Evolutionary conservation across 2,797 vertebrate species (phyloP).

Genomic region (Syngnathus acus): DNA sequence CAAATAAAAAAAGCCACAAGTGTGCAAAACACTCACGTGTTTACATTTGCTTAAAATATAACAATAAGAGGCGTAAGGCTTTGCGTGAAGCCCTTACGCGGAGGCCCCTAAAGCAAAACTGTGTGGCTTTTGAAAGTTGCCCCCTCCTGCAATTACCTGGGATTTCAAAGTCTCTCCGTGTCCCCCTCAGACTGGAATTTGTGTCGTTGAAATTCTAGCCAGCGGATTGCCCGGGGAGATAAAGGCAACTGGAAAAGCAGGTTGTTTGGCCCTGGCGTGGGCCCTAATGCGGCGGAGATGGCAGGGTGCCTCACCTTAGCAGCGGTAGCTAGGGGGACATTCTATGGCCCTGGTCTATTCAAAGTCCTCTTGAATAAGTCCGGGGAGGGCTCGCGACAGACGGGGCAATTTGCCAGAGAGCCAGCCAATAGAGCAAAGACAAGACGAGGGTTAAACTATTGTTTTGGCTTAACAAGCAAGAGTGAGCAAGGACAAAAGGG

Average conservation of each 20-base stretch:
- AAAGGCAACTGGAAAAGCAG: conserved; percentile 74
- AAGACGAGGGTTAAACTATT: conserved; percentile 73
- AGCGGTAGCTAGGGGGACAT: conserved; percentile 71
- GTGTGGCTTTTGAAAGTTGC: conserved; percentile 34
- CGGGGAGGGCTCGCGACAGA: conserved; percentile 65
- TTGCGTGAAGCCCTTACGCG: conserved; percentile 11
- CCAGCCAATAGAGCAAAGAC: conserved; percentile 70
- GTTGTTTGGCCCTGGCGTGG: conserved; percentile 62
- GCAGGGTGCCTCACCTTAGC: conserved; percentile 69
- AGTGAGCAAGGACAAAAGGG: conserved; percentile 73
- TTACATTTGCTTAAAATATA: neutral
- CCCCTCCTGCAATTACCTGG: conserved; percentile 40
- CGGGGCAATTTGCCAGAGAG: conserved; percentile 72
- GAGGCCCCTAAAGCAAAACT: conserved; percentile 22
- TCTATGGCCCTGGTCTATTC: conserved; percentile 68
- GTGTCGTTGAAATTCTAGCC: conserved; percentile 54
- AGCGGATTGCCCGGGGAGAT: conserved; percentile 61
- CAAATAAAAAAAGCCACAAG: neutral
- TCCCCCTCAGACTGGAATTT: conserved; percentile 37
- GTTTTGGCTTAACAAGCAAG: conserved; percentile 75
- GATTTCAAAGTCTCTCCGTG: conserved; percentile 47
- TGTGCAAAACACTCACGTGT: neutral
- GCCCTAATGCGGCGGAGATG: conserved; percentile 50
- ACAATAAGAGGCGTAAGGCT: conserved; percentile 2
- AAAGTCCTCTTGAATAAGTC: conserved; percentile 62